phyloP scores from a whole-genome alignment of 2,113 vertebrate genomes.

The Archocentrus centrarchus region DNA sequence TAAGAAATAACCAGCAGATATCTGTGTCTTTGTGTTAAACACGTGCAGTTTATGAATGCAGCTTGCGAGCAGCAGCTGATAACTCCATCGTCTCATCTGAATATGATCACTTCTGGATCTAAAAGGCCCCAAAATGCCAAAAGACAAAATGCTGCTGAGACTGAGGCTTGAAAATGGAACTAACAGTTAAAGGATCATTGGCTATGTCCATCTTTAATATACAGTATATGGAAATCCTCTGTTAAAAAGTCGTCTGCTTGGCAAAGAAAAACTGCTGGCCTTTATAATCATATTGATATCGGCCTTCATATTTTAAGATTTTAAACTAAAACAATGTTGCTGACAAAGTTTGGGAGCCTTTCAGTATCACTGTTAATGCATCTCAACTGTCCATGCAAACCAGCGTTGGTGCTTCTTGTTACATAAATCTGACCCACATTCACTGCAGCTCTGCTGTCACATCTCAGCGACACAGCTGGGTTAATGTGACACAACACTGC shows the following conservation, averaged over 20 bases:
- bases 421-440: neutral
- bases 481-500: neutral
- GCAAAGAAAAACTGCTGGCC: neutral
- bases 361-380: neutral
- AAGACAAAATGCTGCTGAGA: neutral
- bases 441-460: neutral
- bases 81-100: neutral
- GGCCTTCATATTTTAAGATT: neutral
- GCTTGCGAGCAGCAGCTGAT: neutral
- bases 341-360: neutral
- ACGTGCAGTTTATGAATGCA: neutral
- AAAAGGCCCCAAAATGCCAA: neutral
- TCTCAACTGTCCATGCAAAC: neutral
- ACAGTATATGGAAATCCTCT: neutral
- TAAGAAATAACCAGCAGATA: neutral
- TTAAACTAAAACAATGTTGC: neutral
- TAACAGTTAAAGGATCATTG: too few relatives aligned
- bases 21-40: neutral
- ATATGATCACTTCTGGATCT: too few relatives aligned
- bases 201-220: neutral
- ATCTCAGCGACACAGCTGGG: slow-evolving; percentile 2
- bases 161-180: too few relatives aligned
- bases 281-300: too few relatives aligned
- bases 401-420: neutral
- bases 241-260: neutral